Percentiles rank a stretch among this genome's conserved stretches.
Conservation (phyloP, 92 coral and sea anemone genomes). For the Epizoanthus rinbou region DNA sequence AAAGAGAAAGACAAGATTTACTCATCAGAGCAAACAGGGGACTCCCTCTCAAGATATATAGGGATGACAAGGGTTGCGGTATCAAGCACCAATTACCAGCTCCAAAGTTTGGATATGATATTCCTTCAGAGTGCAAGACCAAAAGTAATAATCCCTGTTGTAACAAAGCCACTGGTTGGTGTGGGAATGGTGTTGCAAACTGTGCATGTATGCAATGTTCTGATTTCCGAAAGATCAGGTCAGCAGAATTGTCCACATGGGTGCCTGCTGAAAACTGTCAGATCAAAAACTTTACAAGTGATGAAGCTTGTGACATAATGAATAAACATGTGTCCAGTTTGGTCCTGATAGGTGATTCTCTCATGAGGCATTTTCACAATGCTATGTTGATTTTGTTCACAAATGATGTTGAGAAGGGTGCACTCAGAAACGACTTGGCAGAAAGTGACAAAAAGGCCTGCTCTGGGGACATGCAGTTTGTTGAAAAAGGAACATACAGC, state of each 20-base stretch:
- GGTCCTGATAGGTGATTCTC: slow-evolving; percentile 69
- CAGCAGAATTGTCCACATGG: slow-evolving; percentile 63
- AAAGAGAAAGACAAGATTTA: slow-evolving; percentile 31
- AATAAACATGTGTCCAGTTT: slow-evolving; percentile 50
- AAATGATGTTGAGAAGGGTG: slow-evolving; percentile 51
- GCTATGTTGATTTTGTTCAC: slow-evolving; percentile 70
- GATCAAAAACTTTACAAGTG: slow-evolving; percentile 55
- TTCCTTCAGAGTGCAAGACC: slow-evolving; percentile 57
- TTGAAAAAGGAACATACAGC: slow-evolving; percentile 54
- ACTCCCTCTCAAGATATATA: slow-evolving; percentile 40
- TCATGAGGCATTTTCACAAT: slow-evolving; percentile 67
- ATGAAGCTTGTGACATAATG: slow-evolving; percentile 61
- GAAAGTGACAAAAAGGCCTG: slow-evolving; percentile 35
- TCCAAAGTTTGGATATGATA: slow-evolving; percentile 47
- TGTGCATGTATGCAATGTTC: slow-evolving; percentile 60
- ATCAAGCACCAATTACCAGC: slow-evolving; percentile 42
- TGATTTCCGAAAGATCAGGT: slow-evolving; percentile 48
- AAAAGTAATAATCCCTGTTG: slow-evolving; percentile 56
- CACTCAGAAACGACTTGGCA: slow-evolving; percentile 8
- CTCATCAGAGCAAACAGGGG: slow-evolving; percentile 56
- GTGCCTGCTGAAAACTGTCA: slow-evolving; percentile 47
- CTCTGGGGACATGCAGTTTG: slow-evolving; percentile 73
- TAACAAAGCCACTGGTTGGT: slow-evolving; percentile 48
- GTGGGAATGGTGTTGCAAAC: slow-evolving; percentile 50
- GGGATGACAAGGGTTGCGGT: slow-evolving; percentile 61